Evolutionary conservation across 2,888 invertebrate genomes (phyloP), one percentile per base, ranked within the genome.

Genomic region (Girardia tigrina): DNA sequence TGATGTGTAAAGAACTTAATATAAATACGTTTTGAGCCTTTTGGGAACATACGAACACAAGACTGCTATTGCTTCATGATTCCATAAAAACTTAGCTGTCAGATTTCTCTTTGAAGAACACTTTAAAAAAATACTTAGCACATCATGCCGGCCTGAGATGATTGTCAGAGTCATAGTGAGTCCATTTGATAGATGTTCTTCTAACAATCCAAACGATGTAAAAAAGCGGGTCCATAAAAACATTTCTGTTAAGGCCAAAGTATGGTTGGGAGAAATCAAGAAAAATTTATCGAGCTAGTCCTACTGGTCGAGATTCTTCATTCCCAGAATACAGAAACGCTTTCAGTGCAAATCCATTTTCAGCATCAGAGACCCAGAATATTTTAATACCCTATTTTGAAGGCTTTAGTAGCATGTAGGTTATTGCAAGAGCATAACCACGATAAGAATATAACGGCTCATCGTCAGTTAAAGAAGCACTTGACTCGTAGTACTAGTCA

Each of bases 281-380:
- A 70, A 70, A 23, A 70, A 70, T n/a, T 12, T 70, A 26, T 70
- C 26, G 23, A 26, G 70, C 70, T 26, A 70, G 70, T 70, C n/a
- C 70, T 26, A 70, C 70, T 26, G 70, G 26, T 70, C n/a, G n/a
- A n/a, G n/a, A n/a, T n/a, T n/a, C 70, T 26, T 70, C 70, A 26
- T 26, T 23, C 26, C n/a, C 70, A 70, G 70, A 23, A 70, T 70
- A 70, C 70, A 26, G 26, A 70, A 26, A 26, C 23, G 26, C 70
- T 26, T 70, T 70, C 26, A 70, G 70, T 70, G n/a, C 70, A n/a
- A 26, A 70, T 70, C 70, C 70, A 70, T 70, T 70, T 26, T 23
- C 70, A 26, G 70, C 70, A n/a, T 70, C 70, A 26, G 26, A 70
- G 26, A 70, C 26, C 70, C 6, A 70, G 26, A 70, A 70, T 70